phyloP scores from a whole-genome alignment of 1,140 invertebrate species.

The Whitmania pigra region DNA sequence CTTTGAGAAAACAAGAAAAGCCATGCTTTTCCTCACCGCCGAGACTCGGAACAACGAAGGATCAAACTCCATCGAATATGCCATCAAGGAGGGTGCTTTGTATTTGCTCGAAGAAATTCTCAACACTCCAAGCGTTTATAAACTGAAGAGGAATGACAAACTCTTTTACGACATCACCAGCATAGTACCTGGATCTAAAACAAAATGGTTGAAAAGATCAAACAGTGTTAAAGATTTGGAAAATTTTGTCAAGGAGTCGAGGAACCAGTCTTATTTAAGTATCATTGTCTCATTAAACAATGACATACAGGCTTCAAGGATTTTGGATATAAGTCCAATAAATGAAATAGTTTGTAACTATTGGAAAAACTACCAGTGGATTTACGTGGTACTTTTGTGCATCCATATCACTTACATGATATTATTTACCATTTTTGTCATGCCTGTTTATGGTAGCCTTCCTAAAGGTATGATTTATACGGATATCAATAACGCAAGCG shows the following conservation, averaged over 20 bases:
- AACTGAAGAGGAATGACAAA: not conserved
- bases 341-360: slow-evolving; percentile 23
- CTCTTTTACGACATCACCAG: slow-evolving; percentile 23
- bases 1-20: slow-evolving; percentile 13
- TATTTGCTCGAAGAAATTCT: slow-evolving; percentile 19
- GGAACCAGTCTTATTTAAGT: slow-evolving; percentile 18
- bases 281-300: slow-evolving; percentile 22
- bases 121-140: slow-evolving; percentile 17
- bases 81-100: slow-evolving; percentile 16
- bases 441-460: not conserved
- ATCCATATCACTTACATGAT: slow-evolving; percentile 26
- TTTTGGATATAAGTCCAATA: slow-evolving; percentile 24
- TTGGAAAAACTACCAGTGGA: slow-evolving; percentile 26
- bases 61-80: slow-evolving; percentile 12
- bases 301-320: slow-evolving; percentile 21
- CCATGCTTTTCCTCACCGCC: slow-evolving; percentile 21
- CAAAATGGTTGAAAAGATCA: not conserved
- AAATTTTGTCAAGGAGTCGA: slow-evolving; percentile 1
- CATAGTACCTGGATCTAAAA: slow-evolving; percentile 14
- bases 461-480: not conserved
- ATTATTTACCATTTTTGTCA: slow-evolving; percentile 14
- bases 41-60: slow-evolving; percentile 17
- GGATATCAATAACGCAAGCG: not conserved
- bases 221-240: not conserved
- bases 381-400: slow-evolving; percentile 21